Evolutionary conservation across 2,797 vertebrate genomes (phyloP).

Genomic region (Acrossocheilus wenchowensis): DNA sequence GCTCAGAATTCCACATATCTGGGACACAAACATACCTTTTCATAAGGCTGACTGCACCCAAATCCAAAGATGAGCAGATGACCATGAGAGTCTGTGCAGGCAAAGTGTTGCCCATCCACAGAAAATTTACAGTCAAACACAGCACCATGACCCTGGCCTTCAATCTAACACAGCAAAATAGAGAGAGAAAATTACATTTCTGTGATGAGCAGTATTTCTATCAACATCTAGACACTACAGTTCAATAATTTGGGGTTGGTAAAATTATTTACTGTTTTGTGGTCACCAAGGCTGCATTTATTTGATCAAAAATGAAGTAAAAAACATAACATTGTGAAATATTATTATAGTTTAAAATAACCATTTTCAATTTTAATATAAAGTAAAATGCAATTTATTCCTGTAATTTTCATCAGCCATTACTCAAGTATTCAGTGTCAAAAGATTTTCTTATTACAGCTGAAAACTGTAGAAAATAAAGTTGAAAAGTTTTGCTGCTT

Average conservation of each 20-base stretch:
- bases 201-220: neutral
- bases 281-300: neutral
- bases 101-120: slow-evolving; percentile 94
- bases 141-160: slow-evolving; percentile 97
- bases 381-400: neutral
- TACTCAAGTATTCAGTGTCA: neutral
- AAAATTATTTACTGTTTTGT: neutral
- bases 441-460: neutral
- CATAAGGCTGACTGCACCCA: slow-evolving; percentile 93
- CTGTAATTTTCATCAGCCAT: neutral
- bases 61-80: slow-evolving; percentile 97
- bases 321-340: neutral
- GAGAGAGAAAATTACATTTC: neutral
- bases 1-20: neutral
- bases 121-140: slow-evolving; percentile 99
- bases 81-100: slow-evolving; percentile 97
- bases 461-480: neutral
- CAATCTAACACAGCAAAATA: slow-evolving; percentile 82
- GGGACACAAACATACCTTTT: slow-evolving; percentile 82
- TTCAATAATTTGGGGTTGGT: neutral
- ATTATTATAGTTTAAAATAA: neutral
- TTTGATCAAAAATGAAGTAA: neutral
- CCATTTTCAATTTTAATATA: too few species aligned
- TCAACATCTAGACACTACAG: neutral
- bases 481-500: too few species aligned